Evolutionary conservation across 37 sponge, comb jelly and placozoan species (phyloP).

Genomic region (Mnemiopsis leidyi): DNA sequence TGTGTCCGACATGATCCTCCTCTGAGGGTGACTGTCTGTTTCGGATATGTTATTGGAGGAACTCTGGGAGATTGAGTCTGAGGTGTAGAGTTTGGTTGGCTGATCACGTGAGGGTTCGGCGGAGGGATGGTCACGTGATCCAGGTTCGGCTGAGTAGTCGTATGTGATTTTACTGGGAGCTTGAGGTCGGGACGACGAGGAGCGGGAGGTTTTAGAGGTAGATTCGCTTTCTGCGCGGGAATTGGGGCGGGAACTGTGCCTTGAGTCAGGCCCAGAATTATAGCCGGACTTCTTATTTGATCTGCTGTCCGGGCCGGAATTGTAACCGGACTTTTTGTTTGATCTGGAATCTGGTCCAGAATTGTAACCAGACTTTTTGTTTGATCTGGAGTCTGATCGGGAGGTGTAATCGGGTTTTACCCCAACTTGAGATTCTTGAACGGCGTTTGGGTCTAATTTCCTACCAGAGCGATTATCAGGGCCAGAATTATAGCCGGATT

Average conservation of each 20-base stretch:
- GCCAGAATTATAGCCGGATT: not conserved
- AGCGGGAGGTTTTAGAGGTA: not conserved
- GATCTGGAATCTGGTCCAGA: constrained; percentile 27
- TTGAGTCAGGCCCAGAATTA: constrained; percentile 6
- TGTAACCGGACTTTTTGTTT: not conserved
- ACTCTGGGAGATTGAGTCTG: not conserved
- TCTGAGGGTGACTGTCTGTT: not conserved
- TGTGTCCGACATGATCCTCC: not conserved
- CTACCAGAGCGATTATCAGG: too few species aligned
- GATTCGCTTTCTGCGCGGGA: not conserved
- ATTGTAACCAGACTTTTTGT: not conserved
- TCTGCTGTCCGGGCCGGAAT: constrained; percentile 4
- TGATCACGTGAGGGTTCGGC: not conserved
- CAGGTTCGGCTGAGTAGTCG: constrained; percentile 39
- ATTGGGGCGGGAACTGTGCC: constrained; percentile 7
- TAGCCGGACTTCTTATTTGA: not conserved
- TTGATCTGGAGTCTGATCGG: not conserved
- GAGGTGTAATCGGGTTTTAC: too few species aligned
- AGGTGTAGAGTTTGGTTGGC: not conserved
- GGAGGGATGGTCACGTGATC: constrained; percentile 11
- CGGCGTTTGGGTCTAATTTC: too few species aligned
- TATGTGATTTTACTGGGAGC: constrained; percentile 57
- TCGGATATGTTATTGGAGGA: constrained; percentile 33
- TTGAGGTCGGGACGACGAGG: not conserved
- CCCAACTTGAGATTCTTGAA: too few species aligned